phyloP scores from a whole-genome alignment of 2,797 vertebrate genomes.

The Okamejei kenojei region DNA sequence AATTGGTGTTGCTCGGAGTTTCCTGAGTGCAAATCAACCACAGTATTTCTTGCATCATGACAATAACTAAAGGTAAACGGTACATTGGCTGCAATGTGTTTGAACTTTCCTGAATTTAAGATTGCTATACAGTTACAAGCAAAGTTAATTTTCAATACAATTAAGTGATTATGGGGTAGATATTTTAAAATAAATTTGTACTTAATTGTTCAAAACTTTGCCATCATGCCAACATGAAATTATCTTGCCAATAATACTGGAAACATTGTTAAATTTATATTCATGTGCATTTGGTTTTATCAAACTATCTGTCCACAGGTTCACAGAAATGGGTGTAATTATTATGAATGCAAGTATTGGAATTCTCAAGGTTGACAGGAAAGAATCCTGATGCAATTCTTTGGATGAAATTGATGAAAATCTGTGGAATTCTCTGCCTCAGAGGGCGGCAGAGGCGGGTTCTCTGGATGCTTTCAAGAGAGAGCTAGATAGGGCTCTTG shows the following conservation, averaged over 20 bases:
- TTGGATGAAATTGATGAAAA: neutral
- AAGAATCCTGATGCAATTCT: too few species aligned
- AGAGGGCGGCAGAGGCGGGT: too few species aligned
- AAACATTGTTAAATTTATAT: neutral
- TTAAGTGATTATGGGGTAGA: neutral
- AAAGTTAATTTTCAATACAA: too few species aligned
- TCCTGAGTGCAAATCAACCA: neutral
- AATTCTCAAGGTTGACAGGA: neutral
- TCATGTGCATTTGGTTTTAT: neutral
- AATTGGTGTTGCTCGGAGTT: neutral
- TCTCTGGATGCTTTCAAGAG: too few species aligned
- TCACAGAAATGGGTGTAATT: neutral
- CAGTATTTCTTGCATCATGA: neutral
- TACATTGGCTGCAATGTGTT: too few species aligned
- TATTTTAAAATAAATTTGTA: neutral
- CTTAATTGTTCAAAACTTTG: neutral
- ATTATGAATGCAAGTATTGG: neutral
- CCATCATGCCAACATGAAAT: neutral
- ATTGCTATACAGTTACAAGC: neutral
- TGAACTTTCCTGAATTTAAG: too few species aligned
- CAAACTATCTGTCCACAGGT: neutral
- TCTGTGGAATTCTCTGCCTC: too few species aligned
- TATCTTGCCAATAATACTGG: neutral
- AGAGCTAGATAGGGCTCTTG: too few species aligned
- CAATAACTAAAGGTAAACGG: too few species aligned